A percentile compares a stretch with the other conserved stretches of the same genome.
Conservation (phyloP, 2,797 vertebrate genomes). For the Anas capensis region DNA sequence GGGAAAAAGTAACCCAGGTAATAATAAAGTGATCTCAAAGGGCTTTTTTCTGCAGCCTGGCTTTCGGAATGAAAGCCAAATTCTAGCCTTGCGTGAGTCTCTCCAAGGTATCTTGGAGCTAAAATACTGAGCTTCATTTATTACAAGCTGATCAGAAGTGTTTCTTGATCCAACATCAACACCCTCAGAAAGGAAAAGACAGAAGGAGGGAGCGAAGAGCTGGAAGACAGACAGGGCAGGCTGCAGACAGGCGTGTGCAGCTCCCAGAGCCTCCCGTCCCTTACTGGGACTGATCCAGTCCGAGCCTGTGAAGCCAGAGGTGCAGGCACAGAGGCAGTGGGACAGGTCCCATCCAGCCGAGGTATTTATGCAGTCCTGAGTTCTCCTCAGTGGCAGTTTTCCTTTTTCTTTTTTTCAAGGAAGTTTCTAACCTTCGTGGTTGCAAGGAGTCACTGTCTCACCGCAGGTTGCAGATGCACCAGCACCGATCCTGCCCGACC, state of each 20-base stretch:
- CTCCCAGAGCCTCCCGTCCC: neutral
- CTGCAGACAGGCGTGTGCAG: neutral
- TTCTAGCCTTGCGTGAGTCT: neutral
- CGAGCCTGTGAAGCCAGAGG: neutral
- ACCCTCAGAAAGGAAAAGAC: neutral
- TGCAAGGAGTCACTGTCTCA: neutral
- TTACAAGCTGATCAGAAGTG: conserved; percentile 1
- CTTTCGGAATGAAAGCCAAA: conserved; percentile 15
- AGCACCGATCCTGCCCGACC: neutral
- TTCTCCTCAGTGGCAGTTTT: neutral
- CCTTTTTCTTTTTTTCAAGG: neutral
- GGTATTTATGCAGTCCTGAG: neutral
- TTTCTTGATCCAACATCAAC: conserved; percentile 9
- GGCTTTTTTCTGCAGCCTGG: neutral
- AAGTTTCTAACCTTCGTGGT: neutral
- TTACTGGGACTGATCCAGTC: neutral
- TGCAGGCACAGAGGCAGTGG: neutral
- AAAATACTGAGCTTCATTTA: conserved; percentile 2
- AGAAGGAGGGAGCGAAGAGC: neutral
- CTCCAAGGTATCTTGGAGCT: neutral
- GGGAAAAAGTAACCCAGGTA: conserved; percentile 45
- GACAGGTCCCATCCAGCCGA: neutral
- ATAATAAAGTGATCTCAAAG: conserved; percentile 36
- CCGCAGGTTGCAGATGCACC: neutral
- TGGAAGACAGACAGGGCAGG: neutral